Conservation (phyloP, 2,113 vertebrate species). For the Grammomys surdaster region DNA sequence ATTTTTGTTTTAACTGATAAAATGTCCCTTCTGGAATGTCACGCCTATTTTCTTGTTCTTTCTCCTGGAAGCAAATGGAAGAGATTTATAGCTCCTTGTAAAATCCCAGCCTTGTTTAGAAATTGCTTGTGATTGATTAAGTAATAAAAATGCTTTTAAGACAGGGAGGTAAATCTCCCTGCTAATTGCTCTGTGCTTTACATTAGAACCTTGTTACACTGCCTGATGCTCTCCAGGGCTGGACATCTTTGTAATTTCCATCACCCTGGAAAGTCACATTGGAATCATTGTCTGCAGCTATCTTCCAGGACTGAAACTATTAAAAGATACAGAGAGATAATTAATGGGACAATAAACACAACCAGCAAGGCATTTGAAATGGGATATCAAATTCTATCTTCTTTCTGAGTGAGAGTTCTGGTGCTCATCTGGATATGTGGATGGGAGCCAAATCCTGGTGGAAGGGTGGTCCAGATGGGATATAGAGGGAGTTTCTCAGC, state of each 20-base stretch:
- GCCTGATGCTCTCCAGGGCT: slow-evolving; percentile 51
- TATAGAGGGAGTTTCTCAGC: not conserved
- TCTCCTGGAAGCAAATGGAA: slow-evolving; percentile 77
- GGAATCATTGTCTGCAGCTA: slow-evolving; percentile 62
- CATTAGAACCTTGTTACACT: slow-evolving; percentile 85
- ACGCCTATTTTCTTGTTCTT: slow-evolving; percentile 77
- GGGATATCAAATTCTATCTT: slow-evolving; percentile 41
- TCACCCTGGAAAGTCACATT: slow-evolving; percentile 79
- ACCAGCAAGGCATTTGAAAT: slow-evolving; percentile 42
- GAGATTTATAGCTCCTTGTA: slow-evolving; percentile 85
- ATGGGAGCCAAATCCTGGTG: not conserved
- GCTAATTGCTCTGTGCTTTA: slow-evolving; percentile 88
- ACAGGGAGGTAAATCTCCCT: slow-evolving; percentile 87
- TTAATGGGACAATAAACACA: slow-evolving; percentile 78
- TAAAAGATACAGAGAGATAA: slow-evolving; percentile 73
- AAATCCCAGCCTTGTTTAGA: slow-evolving; percentile 88
- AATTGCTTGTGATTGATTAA: slow-evolving; percentile 90
- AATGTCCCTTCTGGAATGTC: slow-evolving; percentile 79
- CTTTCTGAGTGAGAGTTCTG: slow-evolving; percentile 63
- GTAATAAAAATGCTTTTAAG: slow-evolving; percentile 91
- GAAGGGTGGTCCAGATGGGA: slow-evolving; percentile 26
- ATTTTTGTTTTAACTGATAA: slow-evolving; percentile 80
- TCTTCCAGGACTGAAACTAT: slow-evolving; percentile 60
- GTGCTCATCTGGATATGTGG: not conserved
- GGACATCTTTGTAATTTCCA: slow-evolving; percentile 74